Percentiles rank a stretch among this genome's conserved stretches.
These are phyloP conservation scores for Galemys pyrenaicus DNA, from an alignment of 2,113 vertebrate species.

Conservation along the genomic window DNA sequence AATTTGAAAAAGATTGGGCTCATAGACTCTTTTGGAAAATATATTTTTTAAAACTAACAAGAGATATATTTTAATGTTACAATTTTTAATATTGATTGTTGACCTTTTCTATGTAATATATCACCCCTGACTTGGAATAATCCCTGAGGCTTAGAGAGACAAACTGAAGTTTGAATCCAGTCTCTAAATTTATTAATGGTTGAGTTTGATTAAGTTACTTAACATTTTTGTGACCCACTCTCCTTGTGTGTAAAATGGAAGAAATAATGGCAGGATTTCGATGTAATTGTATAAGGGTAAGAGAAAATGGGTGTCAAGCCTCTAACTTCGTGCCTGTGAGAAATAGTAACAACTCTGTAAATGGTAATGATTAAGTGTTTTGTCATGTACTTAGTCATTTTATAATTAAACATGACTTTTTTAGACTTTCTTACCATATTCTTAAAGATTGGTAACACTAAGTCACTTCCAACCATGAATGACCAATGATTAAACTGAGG, in stretches of 20 bases:
- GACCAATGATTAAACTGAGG: background rate
- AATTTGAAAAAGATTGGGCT: too few relatives aligned
- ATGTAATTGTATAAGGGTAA: background rate
- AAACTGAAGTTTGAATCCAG: slow-evolving; percentile 1
- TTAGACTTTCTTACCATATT: background rate
- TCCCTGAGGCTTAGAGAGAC: background rate
- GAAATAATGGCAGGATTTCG: background rate
- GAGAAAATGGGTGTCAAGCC: background rate
- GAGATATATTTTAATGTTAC: background rate
- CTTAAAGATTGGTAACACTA: background rate
- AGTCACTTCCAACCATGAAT: background rate
- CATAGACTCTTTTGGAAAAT: background rate
- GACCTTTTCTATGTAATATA: background rate
- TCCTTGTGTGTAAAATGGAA: background rate
- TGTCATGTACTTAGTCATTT: background rate
- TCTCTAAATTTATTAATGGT: background rate
- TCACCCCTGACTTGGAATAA: background rate
- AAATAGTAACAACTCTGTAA: background rate
- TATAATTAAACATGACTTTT: slow-evolving; percentile 37
- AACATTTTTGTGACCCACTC: background rate
- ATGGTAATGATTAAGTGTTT: background rate
- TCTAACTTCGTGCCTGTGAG: background rate
- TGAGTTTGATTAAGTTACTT: background rate
- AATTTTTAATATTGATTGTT: background rate
- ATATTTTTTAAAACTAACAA: slow-evolving; percentile 9